These are phyloP conservation scores for Anableps anableps DNA, from an alignment of 2,797 vertebrate species.

Conservation along the genomic window DNA sequence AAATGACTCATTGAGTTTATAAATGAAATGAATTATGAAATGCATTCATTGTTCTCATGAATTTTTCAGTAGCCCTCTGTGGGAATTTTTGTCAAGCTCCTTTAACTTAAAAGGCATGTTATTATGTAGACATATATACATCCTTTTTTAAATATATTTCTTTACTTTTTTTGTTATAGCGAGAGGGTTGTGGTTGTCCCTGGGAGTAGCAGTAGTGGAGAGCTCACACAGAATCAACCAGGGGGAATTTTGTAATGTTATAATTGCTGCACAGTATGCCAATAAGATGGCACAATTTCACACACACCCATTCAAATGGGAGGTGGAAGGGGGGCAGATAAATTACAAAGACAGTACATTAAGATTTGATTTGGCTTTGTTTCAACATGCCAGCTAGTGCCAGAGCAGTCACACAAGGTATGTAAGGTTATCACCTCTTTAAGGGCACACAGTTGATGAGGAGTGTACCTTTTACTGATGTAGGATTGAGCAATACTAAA, in stretches of 20 bases:
- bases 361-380: conserved; percentile 77
- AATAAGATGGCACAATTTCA: conserved; percentile 47
- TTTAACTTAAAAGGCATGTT: conserved; percentile 66
- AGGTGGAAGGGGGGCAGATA: conserved; percentile 34
- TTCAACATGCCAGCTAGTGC: conserved; percentile 54
- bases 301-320: conserved; percentile 48
- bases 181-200: conserved; percentile 23
- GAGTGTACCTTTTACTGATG: conserved; percentile 62
- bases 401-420: conserved; percentile 49
- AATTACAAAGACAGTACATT: conserved; percentile 68
- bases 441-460: conserved; percentile 58
- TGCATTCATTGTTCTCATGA: conserved; percentile 66
- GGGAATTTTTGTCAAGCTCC: conserved; percentile 58
- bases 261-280: conserved; percentile 54
- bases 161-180: conserved; percentile 29
- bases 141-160: background rate
- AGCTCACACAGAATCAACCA: conserved; percentile 41
- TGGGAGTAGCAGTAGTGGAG: conserved; percentile 28
- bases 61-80: conserved; percentile 70
- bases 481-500: conserved; percentile 59
- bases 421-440: conserved; percentile 49
- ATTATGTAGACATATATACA: conserved; percentile 4
- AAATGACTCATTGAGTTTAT: conserved; percentile 62
- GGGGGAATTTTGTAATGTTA: conserved; percentile 34
- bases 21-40: conserved; percentile 64